Conservation (phyloP, 2,888 invertebrate genomes). For the Napeogenes inachia region DNA sequence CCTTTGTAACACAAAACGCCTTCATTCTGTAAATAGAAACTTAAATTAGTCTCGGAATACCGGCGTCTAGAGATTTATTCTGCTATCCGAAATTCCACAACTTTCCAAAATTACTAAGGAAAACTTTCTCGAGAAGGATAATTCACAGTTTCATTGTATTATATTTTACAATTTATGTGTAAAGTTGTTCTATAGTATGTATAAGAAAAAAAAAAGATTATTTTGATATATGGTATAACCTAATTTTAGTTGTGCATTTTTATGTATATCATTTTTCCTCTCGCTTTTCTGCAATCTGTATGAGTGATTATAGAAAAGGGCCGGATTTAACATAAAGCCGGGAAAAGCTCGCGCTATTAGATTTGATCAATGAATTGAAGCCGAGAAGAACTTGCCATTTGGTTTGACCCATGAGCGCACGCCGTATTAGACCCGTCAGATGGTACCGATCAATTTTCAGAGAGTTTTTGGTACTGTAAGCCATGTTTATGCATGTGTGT, state of each 20-base stretch:
- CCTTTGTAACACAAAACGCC: slow-evolving; percentile 55
- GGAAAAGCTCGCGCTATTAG: too few species aligned
- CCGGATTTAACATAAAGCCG: too few species aligned
- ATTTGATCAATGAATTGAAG: too few species aligned
- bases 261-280: too few species aligned
- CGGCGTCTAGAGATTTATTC: slow-evolving; percentile 38
- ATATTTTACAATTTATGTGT: slow-evolving; percentile 2
- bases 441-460: too few species aligned
- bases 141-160: slow-evolving; percentile 24
- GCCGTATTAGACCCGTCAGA: too few species aligned
- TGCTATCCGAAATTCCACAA: slow-evolving; percentile 36
- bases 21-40: slow-evolving; percentile 54
- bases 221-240: neutral
- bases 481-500: too few species aligned
- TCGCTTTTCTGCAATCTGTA: neutral
- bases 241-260: neutral
- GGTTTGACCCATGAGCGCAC: too few species aligned
- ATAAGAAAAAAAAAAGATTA: too few species aligned
- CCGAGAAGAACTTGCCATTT: too few species aligned
- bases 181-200: neutral
- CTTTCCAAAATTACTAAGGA: slow-evolving; percentile 32
- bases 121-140: slow-evolving; percentile 23
- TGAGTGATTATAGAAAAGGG: too few species aligned
- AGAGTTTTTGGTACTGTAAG: too few species aligned
- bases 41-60: slow-evolving; percentile 56